Evolutionary conservation across 2,888 invertebrate species (phyloP).

Genomic region (Blastobasis adustella): DNA sequence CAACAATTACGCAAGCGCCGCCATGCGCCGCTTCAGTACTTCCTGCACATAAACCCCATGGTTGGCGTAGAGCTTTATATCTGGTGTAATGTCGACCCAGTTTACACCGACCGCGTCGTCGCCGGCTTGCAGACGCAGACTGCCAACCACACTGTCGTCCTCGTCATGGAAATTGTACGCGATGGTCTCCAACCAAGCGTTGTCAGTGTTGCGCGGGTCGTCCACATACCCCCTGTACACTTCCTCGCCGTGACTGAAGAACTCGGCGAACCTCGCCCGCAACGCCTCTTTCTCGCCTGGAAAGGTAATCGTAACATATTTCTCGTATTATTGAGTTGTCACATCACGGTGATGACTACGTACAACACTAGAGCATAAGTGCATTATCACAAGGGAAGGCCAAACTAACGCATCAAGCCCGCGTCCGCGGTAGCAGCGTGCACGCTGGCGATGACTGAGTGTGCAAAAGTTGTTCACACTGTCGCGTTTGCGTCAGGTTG

Average conservation of each 20-base stretch:
- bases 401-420: no score
- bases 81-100: conserved; percentile 87
- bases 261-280: conserved; percentile 71
- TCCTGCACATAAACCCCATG: conserved; percentile 68
- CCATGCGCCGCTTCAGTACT: no score
- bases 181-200: conserved; percentile 98
- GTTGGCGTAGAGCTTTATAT: conserved; percentile 89
- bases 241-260: conserved; percentile 81
- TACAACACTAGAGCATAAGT: no score
- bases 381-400: no score
- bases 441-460: no score
- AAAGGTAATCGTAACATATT: conserved; percentile 10
- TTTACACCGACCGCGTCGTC: conserved; percentile 91
- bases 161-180: conserved; percentile 96
- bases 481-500: no score
- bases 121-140: conserved; percentile 86
- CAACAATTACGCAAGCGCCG: no score
- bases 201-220: conserved; percentile 98
- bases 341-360: no score
- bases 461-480: no score
- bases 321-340: no score
- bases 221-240: conserved; percentile 95
- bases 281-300: conserved; percentile 46
- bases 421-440: no score
- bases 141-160: conserved; percentile 78